A percentile compares a stretch with the other conserved stretches of the same genome.
Conservation (phyloP, 2,888 invertebrate genomes). For the Melanotus villosus region DNA sequence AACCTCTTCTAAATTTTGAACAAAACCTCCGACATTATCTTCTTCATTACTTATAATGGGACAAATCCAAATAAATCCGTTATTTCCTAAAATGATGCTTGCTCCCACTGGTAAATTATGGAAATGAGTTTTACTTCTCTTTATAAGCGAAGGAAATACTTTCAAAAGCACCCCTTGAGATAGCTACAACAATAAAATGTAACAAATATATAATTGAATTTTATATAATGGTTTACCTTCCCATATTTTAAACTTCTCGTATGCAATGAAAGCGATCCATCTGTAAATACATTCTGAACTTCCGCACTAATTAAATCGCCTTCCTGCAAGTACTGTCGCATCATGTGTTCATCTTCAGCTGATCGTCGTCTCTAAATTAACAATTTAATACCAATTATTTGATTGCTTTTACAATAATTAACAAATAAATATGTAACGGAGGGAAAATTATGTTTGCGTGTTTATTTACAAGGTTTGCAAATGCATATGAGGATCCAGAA, state of each 20-base stretch:
- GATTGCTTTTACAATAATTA: too few relatives aligned
- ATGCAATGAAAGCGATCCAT: conserved; percentile 93
- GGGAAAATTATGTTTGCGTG: too few relatives aligned
- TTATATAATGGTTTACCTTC: conserved; percentile 84
- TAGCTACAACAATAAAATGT: conserved; percentile 70
- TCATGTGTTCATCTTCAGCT: conserved; percentile 97
- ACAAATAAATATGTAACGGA: too few relatives aligned
- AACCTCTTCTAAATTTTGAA: conserved; percentile 80
- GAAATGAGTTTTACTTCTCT: conserved; percentile 95
- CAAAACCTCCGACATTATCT: conserved; percentile 81
- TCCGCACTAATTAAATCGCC: conserved; percentile 98
- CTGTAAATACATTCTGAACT: conserved; percentile 93
- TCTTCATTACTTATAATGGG: conserved; percentile 77
- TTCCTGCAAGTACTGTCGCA: conserved; percentile 94
- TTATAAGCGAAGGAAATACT: conserved; percentile 93
- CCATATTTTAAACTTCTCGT: conserved; percentile 98
- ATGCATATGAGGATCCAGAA: too few relatives aligned
- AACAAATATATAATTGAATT: neutral
- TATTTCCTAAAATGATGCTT: conserved; percentile 94
- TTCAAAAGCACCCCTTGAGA: conserved; percentile 91
- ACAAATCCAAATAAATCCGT: conserved; percentile 96
- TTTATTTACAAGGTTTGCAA: too few relatives aligned
- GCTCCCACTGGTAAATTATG: conserved; percentile 94
- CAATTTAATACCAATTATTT: neutral
- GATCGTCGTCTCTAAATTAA: conserved; percentile 83